Percentiles rank a stretch among this genome's conserved stretches.
phyloP scores from a whole-genome alignment of 2,113 vertebrate species.

The Craseonycteris thonglongyai region DNA sequence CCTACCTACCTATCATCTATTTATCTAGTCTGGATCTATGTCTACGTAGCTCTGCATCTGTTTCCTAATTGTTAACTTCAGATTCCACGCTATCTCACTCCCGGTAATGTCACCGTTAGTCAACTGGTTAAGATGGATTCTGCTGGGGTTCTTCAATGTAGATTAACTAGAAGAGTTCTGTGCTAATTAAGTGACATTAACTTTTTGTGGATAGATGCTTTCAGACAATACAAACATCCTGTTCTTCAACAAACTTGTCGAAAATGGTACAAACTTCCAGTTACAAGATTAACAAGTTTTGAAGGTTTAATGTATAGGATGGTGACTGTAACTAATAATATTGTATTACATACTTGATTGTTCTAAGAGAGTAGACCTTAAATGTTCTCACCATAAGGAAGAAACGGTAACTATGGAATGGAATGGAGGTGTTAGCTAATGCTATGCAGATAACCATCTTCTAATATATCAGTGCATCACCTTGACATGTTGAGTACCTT shows the following conservation, averaged over 20 bases:
- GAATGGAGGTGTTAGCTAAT: not conserved
- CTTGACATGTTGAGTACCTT: not conserved
- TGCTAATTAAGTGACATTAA: not conserved
- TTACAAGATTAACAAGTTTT: not conserved
- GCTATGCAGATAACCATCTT: not conserved
- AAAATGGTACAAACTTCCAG: not conserved
- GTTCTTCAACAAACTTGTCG: not conserved
- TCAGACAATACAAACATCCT: not conserved
- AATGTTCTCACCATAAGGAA: not conserved
- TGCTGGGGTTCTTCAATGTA: not conserved
- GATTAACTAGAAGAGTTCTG: not conserved
- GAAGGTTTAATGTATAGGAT: not conserved
- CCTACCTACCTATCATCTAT: not conserved
- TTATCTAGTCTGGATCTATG: not conserved
- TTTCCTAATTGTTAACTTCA: not conserved
- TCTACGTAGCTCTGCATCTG: not conserved
- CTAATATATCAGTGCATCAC: not conserved
- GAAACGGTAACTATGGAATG: not conserved
- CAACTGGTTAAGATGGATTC: not conserved
- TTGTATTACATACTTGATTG: not conserved
- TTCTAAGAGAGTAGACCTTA: not conserved
- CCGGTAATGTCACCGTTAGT: not conserved
- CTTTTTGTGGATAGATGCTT: not conserved
- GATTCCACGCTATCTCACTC: not conserved
- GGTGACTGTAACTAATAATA: not conserved